Conservation (phyloP, 2,888 invertebrate species). For the Rotaria socialis region DNA sequence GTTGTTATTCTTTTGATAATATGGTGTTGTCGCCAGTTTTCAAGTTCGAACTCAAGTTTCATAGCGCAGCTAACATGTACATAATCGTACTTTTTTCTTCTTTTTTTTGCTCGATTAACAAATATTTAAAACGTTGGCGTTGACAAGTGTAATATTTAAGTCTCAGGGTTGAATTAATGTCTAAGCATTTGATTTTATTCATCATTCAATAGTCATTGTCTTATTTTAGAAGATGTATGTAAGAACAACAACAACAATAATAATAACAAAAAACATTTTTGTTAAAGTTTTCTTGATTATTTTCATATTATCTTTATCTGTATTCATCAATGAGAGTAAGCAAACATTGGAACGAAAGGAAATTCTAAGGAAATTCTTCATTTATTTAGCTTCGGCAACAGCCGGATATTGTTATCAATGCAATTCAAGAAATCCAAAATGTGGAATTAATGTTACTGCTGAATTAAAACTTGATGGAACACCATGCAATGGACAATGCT, state of each 20-base stretch:
- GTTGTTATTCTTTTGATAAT: neutral
- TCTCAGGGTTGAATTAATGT: conserved; percentile 12
- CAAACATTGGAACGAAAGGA: neutral
- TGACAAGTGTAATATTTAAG: neutral
- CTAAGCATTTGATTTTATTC: neutral
- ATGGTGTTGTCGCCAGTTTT: neutral
- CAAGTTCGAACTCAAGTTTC: conserved; percentile 12
- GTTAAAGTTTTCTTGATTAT: neutral
- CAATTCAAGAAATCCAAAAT: conserved; percentile 13
- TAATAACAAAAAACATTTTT: neutral
- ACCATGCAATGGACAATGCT: conserved; percentile 37
- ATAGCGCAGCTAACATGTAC: neutral
- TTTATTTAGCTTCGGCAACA: neutral
- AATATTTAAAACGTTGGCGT: conserved; percentile 17
- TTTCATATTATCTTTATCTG: neutral
- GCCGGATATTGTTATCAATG: conserved; percentile 24
- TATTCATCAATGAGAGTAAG: neutral
- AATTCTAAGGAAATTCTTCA: too few species aligned
- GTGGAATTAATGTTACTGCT: neutral
- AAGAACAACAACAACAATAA: neutral
- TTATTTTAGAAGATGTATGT: neutral
- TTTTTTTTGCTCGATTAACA: neutral
- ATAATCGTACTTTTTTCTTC: neutral
- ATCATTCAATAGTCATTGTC: conserved; percentile 1
- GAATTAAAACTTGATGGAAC: neutral